Percentiles rank a stretch among this genome's conserved stretches.
Evolutionary conservation across 2,113 vertebrate species (phyloP).

Genomic region (Lasiurus borealis): DNA sequence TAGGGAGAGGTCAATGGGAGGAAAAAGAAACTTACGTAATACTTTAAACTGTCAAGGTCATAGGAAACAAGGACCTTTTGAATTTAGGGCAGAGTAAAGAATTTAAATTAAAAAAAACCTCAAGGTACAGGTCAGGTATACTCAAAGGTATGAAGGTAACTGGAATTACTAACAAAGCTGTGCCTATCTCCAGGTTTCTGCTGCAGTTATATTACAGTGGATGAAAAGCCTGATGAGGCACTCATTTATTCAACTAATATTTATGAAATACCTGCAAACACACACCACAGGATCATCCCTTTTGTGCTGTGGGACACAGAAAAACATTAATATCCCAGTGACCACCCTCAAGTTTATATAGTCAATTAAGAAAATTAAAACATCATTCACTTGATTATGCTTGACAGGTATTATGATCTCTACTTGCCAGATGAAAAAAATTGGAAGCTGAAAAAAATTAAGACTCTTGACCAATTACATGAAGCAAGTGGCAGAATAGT

Average conservation of each 20-base stretch:
- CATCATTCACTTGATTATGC: not conserved
- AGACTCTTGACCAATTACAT: slow-evolving; percentile 20
- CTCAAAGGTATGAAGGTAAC: slow-evolving; percentile 2
- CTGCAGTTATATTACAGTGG: not conserved
- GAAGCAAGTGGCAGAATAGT: slow-evolving; percentile 18
- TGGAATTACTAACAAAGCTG: slow-evolving; percentile 35
- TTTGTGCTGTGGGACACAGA: not conserved
- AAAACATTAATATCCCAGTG: slow-evolving; percentile 8
- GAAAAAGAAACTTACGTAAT: no score
- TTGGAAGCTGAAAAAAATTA: slow-evolving; percentile 45
- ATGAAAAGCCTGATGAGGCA: not conserved
- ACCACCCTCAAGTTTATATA: not conserved
- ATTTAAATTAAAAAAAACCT: no score
- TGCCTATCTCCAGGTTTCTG: not conserved
- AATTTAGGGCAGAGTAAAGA: no score
- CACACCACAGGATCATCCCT: not conserved
- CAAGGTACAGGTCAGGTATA: slow-evolving; percentile 1
- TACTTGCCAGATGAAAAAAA: slow-evolving; percentile 42
- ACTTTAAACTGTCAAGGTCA: no score
- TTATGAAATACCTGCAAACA: not conserved
- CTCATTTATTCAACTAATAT: slow-evolving; percentile 37
- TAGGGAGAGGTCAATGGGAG: no score
- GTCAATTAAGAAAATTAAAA: slow-evolving; percentile 62
- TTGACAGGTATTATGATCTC: slow-evolving; percentile 31
- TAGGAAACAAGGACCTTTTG: no score